Percentiles rank a stretch among this genome's conserved stretches.
These are phyloP conservation scores for Sinhomidia bicolor DNA, from an alignment of 2,888 invertebrate genomes.

Conservation along the genomic window DNA sequence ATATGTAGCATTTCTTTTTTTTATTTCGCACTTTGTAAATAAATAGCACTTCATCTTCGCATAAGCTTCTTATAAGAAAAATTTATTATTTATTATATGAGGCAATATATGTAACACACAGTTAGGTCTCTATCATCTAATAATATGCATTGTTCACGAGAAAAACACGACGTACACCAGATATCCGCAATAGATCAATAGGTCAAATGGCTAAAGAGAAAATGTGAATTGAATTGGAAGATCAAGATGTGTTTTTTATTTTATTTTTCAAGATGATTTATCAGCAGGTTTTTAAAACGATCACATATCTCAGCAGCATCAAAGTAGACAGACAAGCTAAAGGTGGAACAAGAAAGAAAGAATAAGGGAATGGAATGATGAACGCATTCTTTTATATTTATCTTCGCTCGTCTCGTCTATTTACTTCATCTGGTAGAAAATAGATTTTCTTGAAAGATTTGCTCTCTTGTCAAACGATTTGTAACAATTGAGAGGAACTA, in stretches of 20 bases:
- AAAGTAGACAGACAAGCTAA: background rate
- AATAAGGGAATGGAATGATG: constrained; percentile 38
- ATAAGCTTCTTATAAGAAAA: too few relatives aligned
- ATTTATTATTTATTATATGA: too few relatives aligned
- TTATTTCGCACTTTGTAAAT: background rate
- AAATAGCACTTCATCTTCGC: background rate
- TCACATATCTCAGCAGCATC: constrained; percentile 46
- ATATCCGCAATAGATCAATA: constrained; percentile 70
- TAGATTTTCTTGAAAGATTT: constrained; percentile 51
- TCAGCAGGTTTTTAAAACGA: constrained; percentile 67
- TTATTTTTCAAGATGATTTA: constrained; percentile 56
- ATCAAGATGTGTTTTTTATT: constrained; percentile 45
- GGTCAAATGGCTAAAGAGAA: constrained; percentile 56
- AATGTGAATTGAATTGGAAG: constrained; percentile 42
- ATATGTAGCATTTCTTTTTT: constrained; percentile 6
- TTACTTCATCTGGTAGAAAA: constrained; percentile 12
- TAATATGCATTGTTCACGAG: constrained; percentile 6
- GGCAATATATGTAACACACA: too few relatives aligned
- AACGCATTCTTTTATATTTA: constrained; percentile 25
- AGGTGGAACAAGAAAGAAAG: constrained; percentile 15
- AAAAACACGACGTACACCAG: constrained; percentile 17
- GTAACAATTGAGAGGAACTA: constrained; percentile 54
- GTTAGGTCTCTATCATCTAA: too few relatives aligned
- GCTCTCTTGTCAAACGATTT: constrained; percentile 53
- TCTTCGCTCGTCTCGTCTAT: too few relatives aligned